Percentiles rank a stretch among this genome's conserved stretches.
Evolutionary conservation across 2,797 vertebrate genomes (phyloP).

Genomic region (Decapterus maruadsi): DNA sequence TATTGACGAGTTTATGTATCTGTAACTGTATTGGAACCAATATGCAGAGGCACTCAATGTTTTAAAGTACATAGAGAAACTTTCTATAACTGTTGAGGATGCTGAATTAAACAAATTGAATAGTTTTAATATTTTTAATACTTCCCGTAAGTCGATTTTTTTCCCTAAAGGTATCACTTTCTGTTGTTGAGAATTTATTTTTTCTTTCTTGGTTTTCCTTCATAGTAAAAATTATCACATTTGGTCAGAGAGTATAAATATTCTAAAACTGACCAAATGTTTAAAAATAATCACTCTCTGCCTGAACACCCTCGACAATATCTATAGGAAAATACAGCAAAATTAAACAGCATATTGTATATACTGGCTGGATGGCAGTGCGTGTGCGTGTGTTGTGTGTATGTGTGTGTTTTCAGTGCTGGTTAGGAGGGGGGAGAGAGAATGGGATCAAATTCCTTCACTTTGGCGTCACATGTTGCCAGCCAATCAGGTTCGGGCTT

Average conservation of each 20-base stretch:
- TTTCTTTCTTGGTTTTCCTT: not conserved
- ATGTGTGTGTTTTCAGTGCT: slow-evolving; percentile 26
- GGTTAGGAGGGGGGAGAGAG: slow-evolving; percentile 16
- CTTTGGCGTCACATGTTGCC: slow-evolving; percentile 69
- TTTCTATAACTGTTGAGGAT: not conserved
- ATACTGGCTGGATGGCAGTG: slow-evolving; percentile 13
- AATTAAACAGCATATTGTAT: slow-evolving; percentile 25
- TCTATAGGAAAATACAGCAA: slow-evolving; percentile 17
- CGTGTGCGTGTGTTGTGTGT: slow-evolving; percentile 26
- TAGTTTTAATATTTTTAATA: not conserved
- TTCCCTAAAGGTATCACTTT: accelerated
- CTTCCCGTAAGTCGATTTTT: not conserved
- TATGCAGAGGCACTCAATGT: not conserved
- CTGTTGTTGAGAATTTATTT: not conserved
- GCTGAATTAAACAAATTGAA: not conserved
- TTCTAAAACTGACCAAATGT: not conserved
- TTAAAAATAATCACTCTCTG: not conserved
- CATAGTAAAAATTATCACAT: not conserved
- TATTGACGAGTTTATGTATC: slow-evolving; percentile 65
- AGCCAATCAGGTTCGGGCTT: slow-evolving; percentile 73
- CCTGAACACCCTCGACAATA: not conserved
- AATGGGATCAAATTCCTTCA: slow-evolving; percentile 71
- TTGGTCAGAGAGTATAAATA: not conserved
- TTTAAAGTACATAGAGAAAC: not conserved
- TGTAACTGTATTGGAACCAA: not conserved